These are phyloP conservation scores for Stomatorhinus ivindoensis DNA, from an alignment of 2,113 vertebrate species.

Conservation along the genomic window DNA sequence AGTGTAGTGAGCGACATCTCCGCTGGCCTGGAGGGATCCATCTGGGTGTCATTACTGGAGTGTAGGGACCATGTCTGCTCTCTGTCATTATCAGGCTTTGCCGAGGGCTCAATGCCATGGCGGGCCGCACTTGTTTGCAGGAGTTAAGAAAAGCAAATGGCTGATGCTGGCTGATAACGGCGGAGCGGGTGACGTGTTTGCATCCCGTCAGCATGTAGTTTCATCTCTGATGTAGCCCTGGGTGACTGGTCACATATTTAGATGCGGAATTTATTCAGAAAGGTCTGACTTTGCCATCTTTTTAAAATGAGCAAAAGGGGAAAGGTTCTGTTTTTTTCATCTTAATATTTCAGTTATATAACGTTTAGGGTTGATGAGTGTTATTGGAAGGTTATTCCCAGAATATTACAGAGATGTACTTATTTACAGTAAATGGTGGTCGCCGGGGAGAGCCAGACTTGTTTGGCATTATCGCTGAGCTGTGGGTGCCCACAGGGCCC, in stretches of 20 bases:
- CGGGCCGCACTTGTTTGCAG: background rate
- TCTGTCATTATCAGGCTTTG: background rate
- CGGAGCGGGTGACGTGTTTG: background rate
- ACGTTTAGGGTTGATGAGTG: background rate
- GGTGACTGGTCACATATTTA: background rate
- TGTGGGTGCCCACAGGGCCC: background rate
- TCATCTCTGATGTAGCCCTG: background rate
- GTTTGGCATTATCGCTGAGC: background rate
- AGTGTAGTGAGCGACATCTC: background rate
- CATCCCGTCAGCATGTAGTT: background rate
- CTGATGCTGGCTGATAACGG: background rate
- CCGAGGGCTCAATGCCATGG: background rate
- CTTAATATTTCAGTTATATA: background rate
- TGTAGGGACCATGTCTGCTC: background rate
- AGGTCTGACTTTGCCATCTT: background rate
- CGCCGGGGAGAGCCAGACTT: background rate
- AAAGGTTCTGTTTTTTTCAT: background rate
- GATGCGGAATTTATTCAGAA: background rate
- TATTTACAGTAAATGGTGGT: background rate
- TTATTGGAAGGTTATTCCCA: background rate
- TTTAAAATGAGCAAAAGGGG: background rate
- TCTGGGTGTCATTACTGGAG: constrained; percentile 12
- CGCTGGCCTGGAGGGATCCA: background rate
- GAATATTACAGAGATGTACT: background rate
- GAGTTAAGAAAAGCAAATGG: background rate